Evolutionary conservation across 1,140 invertebrate species (phyloP), one percentile per base, ranked within the genome.

Genomic region (Macrosteles quadrilineatus): DNA sequence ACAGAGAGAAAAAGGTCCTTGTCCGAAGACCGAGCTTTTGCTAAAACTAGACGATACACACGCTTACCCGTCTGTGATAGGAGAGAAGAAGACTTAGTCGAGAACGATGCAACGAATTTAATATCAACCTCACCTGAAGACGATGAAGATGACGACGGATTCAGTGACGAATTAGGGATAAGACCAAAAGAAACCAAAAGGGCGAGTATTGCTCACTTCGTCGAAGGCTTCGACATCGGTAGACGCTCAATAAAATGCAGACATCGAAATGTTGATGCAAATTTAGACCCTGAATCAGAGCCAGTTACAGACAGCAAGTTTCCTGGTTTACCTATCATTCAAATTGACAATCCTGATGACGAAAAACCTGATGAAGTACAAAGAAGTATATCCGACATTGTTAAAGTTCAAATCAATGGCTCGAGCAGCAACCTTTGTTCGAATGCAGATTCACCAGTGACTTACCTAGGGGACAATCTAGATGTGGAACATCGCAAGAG

Each of bases 211-310:
- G 74, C 90, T 4, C 86, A 91, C 73, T 92, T 92, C 76, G 88
- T 88, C 70, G 91, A 92, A 81, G 90, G 90, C 32, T 91, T 86
- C 77, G 91, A 93, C 77, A 93, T 92, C 68, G 90, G 88, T 1
- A 85, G 89, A 59, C 85, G 86, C 76, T 92, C 91, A 2, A 77
- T 77, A 53, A 81, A 81, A 68, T 83, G 80, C 69, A 78, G 79
- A 55, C 77, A 81, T 23, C 64, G 72, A 67, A 78, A 78, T 53
- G 40, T 72, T 23, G 68, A 66, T 45, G 73, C 68, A 47, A 73
- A 76, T 19, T 63, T 78, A 53, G 72, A 78, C 70, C 70, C 77
- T 6, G 65, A 67, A 25, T 45, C 65, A 1, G 65, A 67, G 30
- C 25, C 29, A n/a, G 43, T 40, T 53, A 53, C 65, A 6, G 43